Percentiles rank a stretch among this genome's conserved stretches.
phyloP scores from a whole-genome alignment of 23 tunicate genomes.

The Styela clava region DNA sequence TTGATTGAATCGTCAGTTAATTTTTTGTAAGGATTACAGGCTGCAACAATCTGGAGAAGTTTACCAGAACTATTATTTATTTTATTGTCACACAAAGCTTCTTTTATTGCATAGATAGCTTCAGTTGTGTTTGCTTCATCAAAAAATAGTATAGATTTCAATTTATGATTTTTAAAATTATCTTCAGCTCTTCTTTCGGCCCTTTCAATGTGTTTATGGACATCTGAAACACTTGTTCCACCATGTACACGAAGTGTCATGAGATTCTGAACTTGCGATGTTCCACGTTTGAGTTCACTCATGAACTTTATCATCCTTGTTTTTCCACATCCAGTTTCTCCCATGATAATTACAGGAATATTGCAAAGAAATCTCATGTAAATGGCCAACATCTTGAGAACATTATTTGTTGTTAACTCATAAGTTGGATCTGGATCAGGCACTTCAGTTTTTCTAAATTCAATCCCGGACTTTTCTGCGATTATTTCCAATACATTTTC shows the following conservation, averaged over 20 bases:
- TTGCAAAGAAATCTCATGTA: conserved; percentile 58
- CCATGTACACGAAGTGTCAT: conserved; percentile 53
- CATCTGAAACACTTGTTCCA: conserved; percentile 45
- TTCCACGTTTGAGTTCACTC: conserved; percentile 26
- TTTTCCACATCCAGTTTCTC: conserved; percentile 78
- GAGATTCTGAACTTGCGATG: conserved; percentile 15
- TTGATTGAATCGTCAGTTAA: conserved; percentile 11
- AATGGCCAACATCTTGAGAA: conserved; percentile 62
- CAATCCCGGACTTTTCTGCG: too few relatives aligned
- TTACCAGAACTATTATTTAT: conserved; percentile 17
- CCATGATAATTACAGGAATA: conserved; percentile 66
- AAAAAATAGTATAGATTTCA: conserved; percentile 37
- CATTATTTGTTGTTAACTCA: conserved; percentile 75
- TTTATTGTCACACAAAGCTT: conserved; percentile 50
- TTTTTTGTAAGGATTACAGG: conserved; percentile 56
- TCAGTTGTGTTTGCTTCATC: conserved; percentile 76
- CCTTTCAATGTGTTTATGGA: conserved; percentile 27
- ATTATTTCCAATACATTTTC: too few relatives aligned
- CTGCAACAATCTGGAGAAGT: conserved; percentile 36
- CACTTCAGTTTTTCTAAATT: too few relatives aligned
- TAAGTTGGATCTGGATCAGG: conserved; percentile 65
- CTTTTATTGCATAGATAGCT: conserved; percentile 53
- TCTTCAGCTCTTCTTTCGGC: background rate
- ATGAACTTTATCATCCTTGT: conserved; percentile 70
- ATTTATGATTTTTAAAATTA: background rate